Conservation (phyloP, 2,888 invertebrate species). For the Zygogramma bicolorata region DNA sequence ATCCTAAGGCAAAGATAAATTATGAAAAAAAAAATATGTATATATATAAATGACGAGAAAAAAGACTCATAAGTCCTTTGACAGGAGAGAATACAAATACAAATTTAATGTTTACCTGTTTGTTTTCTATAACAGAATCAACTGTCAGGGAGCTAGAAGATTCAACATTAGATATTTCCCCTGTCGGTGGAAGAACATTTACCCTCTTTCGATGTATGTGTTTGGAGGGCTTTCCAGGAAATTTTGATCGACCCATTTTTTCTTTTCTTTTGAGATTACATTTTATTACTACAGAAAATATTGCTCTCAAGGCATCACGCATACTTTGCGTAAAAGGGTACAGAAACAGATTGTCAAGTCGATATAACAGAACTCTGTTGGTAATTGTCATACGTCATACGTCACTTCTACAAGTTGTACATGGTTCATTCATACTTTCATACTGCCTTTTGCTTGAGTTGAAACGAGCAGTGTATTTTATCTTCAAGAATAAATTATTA, state of each 20-base stretch:
- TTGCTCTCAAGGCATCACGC: slow-evolving; percentile 59
- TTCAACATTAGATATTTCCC: slow-evolving; percentile 59
- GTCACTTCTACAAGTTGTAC: no score
- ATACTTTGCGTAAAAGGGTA: slow-evolving; percentile 47
- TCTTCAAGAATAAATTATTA: no score
- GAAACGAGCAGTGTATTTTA: no score
- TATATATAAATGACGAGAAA: no score
- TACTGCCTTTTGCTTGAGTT: no score
- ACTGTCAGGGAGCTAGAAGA: slow-evolving; percentile 61
- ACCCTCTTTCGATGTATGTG: slow-evolving; percentile 88
- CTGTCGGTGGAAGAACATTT: slow-evolving; percentile 76
- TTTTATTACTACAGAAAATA: slow-evolving; percentile 55
- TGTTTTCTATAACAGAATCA: slow-evolving; percentile 61
- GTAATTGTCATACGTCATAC: slow-evolving; percentile 20
- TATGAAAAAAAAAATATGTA: no score
- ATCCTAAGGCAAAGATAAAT: slow-evolving; percentile 45
- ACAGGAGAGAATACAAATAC: slow-evolving; percentile 35
- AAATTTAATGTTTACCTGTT: slow-evolving; percentile 64
- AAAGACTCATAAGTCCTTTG: no score
- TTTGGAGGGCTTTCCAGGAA: slow-evolving; percentile 90
- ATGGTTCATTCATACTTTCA: no score
- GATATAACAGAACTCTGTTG: slow-evolving; percentile 32
- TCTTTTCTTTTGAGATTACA: slow-evolving; percentile 54
- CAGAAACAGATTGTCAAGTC: slow-evolving; percentile 36
- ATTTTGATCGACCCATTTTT: slow-evolving; percentile 83